Evolutionary conservation across 2,797 vertebrate genomes (phyloP), one percentile per base, ranked within the genome.

Genomic region (Zenarchopterus dispar): DNA sequence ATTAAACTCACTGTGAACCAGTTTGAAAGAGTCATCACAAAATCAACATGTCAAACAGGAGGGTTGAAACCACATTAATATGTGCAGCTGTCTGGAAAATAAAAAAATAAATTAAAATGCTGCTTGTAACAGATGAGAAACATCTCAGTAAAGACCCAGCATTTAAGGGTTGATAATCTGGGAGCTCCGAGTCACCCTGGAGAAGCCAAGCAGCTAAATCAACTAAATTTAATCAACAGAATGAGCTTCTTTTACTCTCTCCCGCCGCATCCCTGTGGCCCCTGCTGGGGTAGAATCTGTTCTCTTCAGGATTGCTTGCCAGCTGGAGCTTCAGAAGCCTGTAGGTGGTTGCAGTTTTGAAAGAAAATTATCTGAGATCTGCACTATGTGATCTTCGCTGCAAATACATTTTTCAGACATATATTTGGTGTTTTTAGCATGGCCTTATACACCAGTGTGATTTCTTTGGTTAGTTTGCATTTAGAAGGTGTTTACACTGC

Each of bases 211-310:
- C 76, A 85, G 88, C 88, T 88, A 90, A 91, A 91, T 88, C 88
- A 89, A 90, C 88, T 84, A 82, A 89, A 90, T 91, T 86, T 86
- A 90, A 92, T 92, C 88, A 91, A 90, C 87, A 89, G 83, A 89
- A 88, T 70, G 75, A 87, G 77, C 85, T 91, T 85, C 80, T 89
- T 82, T 90, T 89, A 87, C 88, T 89, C 82, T 87, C 82, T 89
- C 80, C 80, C 60, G 73, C 84, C 74, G 76, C 78, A 84, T 88
- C 84, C 84, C 89, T 84, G 58, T 90, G 88, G 85, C 85, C 86
- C 88, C 88, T 89, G 89, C 90, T 88, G 83, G 75, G 86, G 86
- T 62, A 89, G 91, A 91, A 90, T 89, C 88, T 90, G 89, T 91
- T 91, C 88, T 91, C 84, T 59, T 89, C 85, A 85, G 85, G 84